phyloP scores from a whole-genome alignment of 2,888 invertebrate genomes.

The Physocephala rufipes region DNA sequence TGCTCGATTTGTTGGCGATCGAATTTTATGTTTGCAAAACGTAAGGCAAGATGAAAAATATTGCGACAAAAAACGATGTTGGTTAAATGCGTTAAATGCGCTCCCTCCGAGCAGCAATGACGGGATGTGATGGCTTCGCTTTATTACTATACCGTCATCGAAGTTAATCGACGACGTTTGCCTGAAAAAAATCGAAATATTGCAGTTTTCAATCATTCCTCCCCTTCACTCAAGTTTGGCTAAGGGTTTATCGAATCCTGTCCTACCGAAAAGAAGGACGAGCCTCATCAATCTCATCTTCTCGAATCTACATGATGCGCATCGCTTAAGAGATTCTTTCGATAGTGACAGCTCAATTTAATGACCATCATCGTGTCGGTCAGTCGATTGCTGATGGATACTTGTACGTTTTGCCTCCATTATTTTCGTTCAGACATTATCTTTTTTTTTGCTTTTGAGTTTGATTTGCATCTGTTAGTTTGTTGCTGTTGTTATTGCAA shows the following conservation, averaged over 20 bases:
- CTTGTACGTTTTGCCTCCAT: not conserved
- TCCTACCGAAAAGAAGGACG: too few relatives aligned
- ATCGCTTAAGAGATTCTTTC: slow-evolving; percentile 54
- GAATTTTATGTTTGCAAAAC: slow-evolving; percentile 17
- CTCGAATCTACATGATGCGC: slow-evolving; percentile 46
- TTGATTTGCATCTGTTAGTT: slow-evolving; percentile 37
- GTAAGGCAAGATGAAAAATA: slow-evolving; percentile 1
- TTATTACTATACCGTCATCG: not conserved
- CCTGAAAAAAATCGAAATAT: not conserved
- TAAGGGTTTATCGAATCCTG: too few relatives aligned
- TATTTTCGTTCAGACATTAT: slow-evolving; percentile 8
- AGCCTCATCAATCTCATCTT: slow-evolving; percentile 14
- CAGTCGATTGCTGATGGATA: slow-evolving; percentile 1
- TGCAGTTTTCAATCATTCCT: too few relatives aligned
- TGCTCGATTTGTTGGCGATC: slow-evolving; percentile 16
- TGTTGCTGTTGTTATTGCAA: slow-evolving; percentile 3
- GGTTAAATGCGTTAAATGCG: not conserved
- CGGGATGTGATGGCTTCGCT: not conserved
- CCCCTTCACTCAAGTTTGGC: too few relatives aligned
- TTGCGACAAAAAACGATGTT: not conserved
- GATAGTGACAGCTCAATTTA: slow-evolving; percentile 59
- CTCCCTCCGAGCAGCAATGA: not conserved
- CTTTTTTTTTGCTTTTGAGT: not conserved
- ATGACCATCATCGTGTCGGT: slow-evolving; percentile 47
- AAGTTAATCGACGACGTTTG: slow-evolving; percentile 26